Evolutionary conservation across 1,140 invertebrate species (phyloP).

Genomic region (Neodiprion lecontei): DNA sequence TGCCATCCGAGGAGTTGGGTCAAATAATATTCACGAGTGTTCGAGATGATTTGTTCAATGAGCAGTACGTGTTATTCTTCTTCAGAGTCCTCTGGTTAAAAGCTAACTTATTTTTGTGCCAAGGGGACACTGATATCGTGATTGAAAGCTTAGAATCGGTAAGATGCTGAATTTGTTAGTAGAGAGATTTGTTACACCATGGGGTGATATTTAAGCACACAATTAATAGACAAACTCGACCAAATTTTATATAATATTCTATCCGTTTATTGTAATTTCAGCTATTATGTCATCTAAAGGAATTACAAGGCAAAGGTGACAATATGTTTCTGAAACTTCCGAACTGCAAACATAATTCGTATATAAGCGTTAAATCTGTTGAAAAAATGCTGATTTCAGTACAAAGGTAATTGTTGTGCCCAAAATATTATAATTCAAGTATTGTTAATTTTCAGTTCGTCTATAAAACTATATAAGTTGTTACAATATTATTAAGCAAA

Average conservation of each 20-base stretch:
- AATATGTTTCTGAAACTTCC: slow-evolving; percentile 54
- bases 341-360: slow-evolving; percentile 62
- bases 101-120: slow-evolving; percentile 61
- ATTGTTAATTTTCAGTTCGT: slow-evolving; percentile 8
- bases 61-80: slow-evolving; percentile 55
- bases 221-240: slow-evolving; percentile 7
- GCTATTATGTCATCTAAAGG: slow-evolving; percentile 52
- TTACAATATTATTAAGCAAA: slow-evolving; percentile 6
- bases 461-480: slow-evolving; percentile 13
- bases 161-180: slow-evolving; percentile 14
- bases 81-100: slow-evolving; percentile 64
- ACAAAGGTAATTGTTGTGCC: slow-evolving; percentile 50
- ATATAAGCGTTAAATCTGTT: slow-evolving; percentile 53
- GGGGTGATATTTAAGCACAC: slow-evolving; percentile 3
- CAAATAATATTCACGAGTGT: slow-evolving; percentile 58
- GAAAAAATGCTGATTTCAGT: slow-evolving; percentile 62
- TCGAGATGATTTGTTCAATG: slow-evolving; percentile 50
- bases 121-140: slow-evolving; percentile 59
- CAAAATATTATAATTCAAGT: slow-evolving; percentile 1
- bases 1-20: slow-evolving; percentile 56
- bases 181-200: not conserved
- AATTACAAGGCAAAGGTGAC: slow-evolving; percentile 43
- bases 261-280: slow-evolving; percentile 34
- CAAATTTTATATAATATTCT: slow-evolving; percentile 13
- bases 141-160: slow-evolving; percentile 59